phyloP scores from a whole-genome alignment of 1,140 invertebrate genomes.

The Lamellibrachia luymesi region DNA sequence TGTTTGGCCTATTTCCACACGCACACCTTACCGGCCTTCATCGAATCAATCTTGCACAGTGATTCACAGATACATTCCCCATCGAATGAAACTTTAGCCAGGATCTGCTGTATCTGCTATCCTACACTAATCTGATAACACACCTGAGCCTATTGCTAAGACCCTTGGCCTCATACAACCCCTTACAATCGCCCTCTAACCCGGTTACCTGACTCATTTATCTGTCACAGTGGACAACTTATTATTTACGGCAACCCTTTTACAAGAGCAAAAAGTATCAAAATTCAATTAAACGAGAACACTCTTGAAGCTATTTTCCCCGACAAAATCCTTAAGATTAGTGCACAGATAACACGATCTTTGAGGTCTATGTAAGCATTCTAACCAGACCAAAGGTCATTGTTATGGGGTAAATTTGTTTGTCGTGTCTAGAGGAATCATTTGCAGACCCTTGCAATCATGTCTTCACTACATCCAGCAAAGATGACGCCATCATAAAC shows the following conservation, averaged over 20 bases:
- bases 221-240: not conserved
- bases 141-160: not conserved
- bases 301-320: not conserved
- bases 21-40: not conserved
- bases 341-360: not conserved
- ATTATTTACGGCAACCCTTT: not conserved
- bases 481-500: not conserved
- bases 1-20: not conserved
- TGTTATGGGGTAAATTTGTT: not conserved
- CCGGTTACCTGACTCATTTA: not conserved
- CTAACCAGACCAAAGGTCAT: not conserved
- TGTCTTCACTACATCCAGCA: not conserved
- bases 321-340: not conserved
- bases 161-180: too few relatives aligned
- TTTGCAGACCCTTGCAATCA: not conserved
- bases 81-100: not conserved
- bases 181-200: not conserved
- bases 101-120: not conserved
- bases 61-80: not conserved
- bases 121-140: not conserved
- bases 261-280: not conserved
- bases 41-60: not conserved
- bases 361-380: not conserved
- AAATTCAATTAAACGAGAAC: not conserved
- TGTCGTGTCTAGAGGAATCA: not conserved